Evolutionary conservation across 2,113 vertebrate genomes (phyloP).

Genomic region (Erpornis zantholeuca): DNA sequence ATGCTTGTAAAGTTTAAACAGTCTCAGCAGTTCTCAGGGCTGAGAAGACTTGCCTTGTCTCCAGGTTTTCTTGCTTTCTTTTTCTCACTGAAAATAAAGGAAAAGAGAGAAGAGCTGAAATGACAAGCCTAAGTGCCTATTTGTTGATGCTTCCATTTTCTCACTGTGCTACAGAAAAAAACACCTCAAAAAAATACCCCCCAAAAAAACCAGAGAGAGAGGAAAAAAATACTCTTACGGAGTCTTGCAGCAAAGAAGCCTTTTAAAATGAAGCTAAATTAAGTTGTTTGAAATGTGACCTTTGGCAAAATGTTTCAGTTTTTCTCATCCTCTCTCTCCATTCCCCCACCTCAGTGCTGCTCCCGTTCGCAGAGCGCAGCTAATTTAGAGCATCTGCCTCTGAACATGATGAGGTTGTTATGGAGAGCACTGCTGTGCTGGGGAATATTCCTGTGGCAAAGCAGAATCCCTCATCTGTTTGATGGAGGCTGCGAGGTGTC

Average conservation of each 20-base stretch:
- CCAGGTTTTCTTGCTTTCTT: not conserved
- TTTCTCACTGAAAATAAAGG: not conserved
- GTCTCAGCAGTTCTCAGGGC: not conserved
- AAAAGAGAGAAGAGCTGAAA: not conserved
- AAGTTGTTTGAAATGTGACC: not conserved
- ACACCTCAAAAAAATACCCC: no score
- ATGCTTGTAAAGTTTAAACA: not conserved
- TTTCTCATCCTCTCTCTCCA: not conserved
- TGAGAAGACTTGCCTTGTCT: not conserved
- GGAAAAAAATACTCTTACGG: not conserved
- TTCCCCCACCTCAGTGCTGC: not conserved
- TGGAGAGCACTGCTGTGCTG: not conserved
- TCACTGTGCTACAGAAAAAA: not conserved
- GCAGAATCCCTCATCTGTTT: not conserved
- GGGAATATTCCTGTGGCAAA: not conserved
- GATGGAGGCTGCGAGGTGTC: not conserved
- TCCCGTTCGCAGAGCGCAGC: not conserved
- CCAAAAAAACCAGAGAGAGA: not conserved
- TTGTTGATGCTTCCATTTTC: not conserved
- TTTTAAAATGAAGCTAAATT: not conserved
- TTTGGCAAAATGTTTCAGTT: not conserved
- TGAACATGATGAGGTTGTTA: not conserved
- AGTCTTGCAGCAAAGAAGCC: not conserved
- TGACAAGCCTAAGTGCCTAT: not conserved
- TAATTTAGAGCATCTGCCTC: slow-evolving; percentile 15